phyloP scores from a whole-genome alignment of 1,140 invertebrate species.

The Radopholus similis region DNA sequence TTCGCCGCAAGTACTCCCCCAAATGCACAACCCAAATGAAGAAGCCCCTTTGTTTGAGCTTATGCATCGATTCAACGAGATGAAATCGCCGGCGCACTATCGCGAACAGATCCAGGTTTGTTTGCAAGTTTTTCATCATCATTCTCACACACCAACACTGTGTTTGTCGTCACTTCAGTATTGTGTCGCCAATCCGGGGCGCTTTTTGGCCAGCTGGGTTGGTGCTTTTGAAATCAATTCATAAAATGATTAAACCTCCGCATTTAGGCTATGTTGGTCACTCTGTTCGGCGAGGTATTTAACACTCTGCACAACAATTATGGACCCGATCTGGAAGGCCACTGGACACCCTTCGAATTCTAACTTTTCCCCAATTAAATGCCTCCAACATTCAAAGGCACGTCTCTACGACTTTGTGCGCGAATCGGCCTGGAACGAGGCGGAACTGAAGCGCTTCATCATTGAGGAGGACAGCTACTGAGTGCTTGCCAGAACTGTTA shows the following conservation, averaged over 20 bases:
- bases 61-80: not conserved
- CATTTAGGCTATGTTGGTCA: not conserved
- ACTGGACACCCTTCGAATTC: no score
- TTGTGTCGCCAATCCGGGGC: not conserved
- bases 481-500: no score
- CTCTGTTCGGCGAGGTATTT: not conserved
- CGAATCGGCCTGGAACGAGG: not conserved
- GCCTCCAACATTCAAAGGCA: not conserved
- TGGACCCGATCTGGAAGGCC: no score
- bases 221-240: not conserved
- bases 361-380: no score
- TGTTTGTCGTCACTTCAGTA: not conserved
- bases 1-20: not conserved
- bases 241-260: not conserved
- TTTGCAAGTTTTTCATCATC: no score
- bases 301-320: no score
- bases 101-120: not conserved
- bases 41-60: not conserved
- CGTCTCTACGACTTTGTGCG: not conserved
- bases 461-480: not conserved
- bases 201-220: constrained; percentile 1
- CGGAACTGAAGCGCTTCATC: not conserved
- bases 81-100: not conserved
- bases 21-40: no score
- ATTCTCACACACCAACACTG: no score